These are phyloP conservation scores for Venustaconcha ellipsiformis DNA, from an alignment of 1,140 invertebrate genomes.

Conservation along the genomic window DNA sequence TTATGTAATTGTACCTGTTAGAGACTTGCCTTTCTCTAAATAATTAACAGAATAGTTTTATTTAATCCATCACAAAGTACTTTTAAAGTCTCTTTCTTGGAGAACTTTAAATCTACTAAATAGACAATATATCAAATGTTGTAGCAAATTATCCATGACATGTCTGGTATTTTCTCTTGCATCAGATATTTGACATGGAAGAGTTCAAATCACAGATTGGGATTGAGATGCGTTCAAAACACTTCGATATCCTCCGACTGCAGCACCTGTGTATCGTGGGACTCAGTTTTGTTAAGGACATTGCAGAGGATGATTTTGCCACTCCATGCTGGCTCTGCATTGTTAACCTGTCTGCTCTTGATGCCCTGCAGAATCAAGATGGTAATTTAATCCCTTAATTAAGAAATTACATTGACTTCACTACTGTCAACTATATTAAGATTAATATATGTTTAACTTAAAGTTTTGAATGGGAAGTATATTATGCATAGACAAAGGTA, in stretches of 20 bases:
- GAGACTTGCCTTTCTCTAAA: too few relatives aligned
- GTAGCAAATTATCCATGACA: too few relatives aligned
- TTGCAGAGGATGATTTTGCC: slow-evolving; percentile 9
- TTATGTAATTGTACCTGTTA: too few relatives aligned
- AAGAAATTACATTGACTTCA: not conserved
- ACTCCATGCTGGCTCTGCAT: slow-evolving; percentile 52
- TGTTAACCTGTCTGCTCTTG: slow-evolving; percentile 36
- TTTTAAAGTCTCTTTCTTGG: too few relatives aligned
- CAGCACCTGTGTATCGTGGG: slow-evolving; percentile 34
- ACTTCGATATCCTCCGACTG: slow-evolving; percentile 18
- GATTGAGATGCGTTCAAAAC: slow-evolving; percentile 28
- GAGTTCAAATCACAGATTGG: slow-evolving; percentile 47
- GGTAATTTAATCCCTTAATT: slow-evolving; percentile 21
- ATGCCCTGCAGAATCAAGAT: slow-evolving; percentile 30
- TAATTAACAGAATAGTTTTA: too few relatives aligned
- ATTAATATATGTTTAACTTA: not conserved
- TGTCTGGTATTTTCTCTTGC: not conserved
- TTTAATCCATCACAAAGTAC: too few relatives aligned
- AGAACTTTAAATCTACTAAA: too few relatives aligned
- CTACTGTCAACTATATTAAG: not conserved
- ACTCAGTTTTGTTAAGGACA: slow-evolving; percentile 40
- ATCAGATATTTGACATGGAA: slow-evolving; percentile 48
- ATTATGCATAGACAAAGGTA: too few relatives aligned
- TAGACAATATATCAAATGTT: too few relatives aligned
- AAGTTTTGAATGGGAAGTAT: not conserved